Evolutionary conservation across 1,140 invertebrate genomes (phyloP).

Genomic region (Lutraria rhynchaena): DNA sequence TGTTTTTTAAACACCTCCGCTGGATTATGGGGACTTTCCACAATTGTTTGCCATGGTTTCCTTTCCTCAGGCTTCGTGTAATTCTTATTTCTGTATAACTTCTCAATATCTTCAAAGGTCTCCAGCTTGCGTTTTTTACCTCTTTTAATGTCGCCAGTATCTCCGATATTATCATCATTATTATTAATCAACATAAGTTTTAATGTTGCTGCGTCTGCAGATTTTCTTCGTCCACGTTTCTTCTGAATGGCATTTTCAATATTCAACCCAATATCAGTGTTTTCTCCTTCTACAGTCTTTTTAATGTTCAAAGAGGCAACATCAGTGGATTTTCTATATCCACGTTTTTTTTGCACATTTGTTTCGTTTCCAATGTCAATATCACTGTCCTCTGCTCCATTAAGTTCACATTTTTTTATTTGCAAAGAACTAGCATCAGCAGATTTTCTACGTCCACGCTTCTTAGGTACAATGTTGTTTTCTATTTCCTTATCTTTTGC

Average conservation of each 20-base stretch:
- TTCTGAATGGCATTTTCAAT: not conserved
- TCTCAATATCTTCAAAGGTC: slow-evolving; percentile 36
- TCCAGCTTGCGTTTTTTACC: slow-evolving; percentile 35
- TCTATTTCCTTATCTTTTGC: too few relatives aligned
- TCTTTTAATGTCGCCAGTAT: not conserved
- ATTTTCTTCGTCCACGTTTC: slow-evolving; percentile 4
- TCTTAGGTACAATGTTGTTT: not conserved
- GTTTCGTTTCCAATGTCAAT: not conserved
- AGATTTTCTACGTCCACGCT: slow-evolving; percentile 5
- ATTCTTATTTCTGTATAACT: slow-evolving; percentile 55
- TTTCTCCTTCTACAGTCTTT: slow-evolving; percentile 3
- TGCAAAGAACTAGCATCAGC: slow-evolving; percentile 5
- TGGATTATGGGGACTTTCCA: slow-evolving; percentile 26
- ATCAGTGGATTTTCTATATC: slow-evolving; percentile 9
- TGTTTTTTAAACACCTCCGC: slow-evolving; percentile 46
- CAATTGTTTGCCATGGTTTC: slow-evolving; percentile 52
- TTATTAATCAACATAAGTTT: not conserved
- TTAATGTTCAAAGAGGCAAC: not conserved
- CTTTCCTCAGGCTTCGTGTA: slow-evolving; percentile 53
- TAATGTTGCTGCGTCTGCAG: not conserved
- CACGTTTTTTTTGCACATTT: not conserved
- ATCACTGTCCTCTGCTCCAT: not conserved
- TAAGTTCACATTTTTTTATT: not conserved
- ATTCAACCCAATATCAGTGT: not conserved
- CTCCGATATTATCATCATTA: not conserved